Evolutionary conservation across 1,140 invertebrate genomes (phyloP).

Genomic region (Drosophila quadrilineata): DNA sequence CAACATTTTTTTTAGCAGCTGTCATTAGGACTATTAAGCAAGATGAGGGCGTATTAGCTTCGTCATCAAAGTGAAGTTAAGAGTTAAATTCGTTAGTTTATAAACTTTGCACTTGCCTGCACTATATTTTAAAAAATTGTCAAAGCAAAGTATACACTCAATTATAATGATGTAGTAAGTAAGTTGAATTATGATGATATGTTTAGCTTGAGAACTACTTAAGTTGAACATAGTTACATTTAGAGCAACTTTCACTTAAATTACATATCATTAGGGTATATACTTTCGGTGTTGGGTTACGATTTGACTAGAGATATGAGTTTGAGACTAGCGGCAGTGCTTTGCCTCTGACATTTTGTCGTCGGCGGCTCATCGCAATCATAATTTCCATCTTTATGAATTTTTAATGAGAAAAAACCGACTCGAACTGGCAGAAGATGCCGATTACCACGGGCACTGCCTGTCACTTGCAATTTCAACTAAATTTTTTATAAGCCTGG

Average conservation of each 20-base stretch:
- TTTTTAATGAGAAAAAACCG: constrained; percentile 70
- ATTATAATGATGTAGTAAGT: no score
- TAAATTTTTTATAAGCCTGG: constrained; percentile 69
- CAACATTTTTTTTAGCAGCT: constrained; percentile 15
- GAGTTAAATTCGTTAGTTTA: no score
- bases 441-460: constrained; percentile 27
- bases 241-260: background rate
- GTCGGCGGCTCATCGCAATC: constrained; percentile 68
- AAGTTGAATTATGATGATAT: no score
- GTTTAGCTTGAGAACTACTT: no score
- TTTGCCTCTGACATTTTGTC: constrained; percentile 71
- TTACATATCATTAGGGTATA: no score
- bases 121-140: no score
- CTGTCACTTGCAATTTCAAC: constrained; percentile 68
- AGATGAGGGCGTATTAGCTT: background rate
- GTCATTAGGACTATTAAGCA: constrained; percentile 9
- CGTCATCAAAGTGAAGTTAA: background rate
- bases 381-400: constrained; percentile 78
- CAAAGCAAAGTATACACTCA: no score
- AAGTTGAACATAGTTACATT: no score
- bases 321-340: constrained; percentile 8
- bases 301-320: constrained; percentile 1
- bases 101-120: no score
- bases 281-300: background rate
- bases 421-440: constrained; percentile 26